phyloP scores from a whole-genome alignment of 2,797 vertebrate genomes.

The Chiloscyllium punctatum region DNA sequence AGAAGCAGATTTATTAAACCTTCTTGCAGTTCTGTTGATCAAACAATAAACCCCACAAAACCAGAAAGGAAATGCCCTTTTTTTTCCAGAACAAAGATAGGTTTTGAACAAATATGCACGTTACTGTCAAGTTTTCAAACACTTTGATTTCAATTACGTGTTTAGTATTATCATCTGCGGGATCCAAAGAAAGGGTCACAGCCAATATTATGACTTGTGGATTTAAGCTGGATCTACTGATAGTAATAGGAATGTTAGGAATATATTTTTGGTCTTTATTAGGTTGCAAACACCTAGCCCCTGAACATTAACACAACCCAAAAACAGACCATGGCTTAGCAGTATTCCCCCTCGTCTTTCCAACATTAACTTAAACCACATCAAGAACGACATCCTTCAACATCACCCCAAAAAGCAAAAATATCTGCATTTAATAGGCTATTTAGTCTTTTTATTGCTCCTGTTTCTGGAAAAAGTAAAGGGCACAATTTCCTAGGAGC shows the following conservation, averaged over 20 bases:
- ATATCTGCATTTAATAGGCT: background rate
- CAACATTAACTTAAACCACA: slow-evolving; percentile 37
- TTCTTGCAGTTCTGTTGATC: background rate
- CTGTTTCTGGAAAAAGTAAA: background rate
- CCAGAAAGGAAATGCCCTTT: background rate
- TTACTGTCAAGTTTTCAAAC: slow-evolving; percentile 66
- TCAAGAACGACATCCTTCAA: slow-evolving; percentile 43
- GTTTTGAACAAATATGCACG: slow-evolving; percentile 72
- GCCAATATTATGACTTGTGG: background rate
- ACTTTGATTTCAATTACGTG: slow-evolving; percentile 56
- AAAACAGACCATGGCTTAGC: background rate
- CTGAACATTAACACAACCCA: background rate
- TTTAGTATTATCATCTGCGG: slow-evolving; percentile 36
- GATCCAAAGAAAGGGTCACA: background rate
- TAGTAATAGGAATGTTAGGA: background rate
- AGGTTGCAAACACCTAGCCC: background rate
- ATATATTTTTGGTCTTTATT: too few relatives aligned
- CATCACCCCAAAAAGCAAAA: slow-evolving; percentile 9
- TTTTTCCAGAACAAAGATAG: background rate
- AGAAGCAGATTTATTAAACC: background rate
- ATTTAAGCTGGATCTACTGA: background rate
- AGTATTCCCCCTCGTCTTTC: background rate
- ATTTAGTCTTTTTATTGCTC: background rate
- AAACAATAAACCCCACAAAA: background rate
- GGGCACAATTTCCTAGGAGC: background rate